Conservation (phyloP, 2,113 vertebrate species). For the Daubentonia madagascariensis region DNA sequence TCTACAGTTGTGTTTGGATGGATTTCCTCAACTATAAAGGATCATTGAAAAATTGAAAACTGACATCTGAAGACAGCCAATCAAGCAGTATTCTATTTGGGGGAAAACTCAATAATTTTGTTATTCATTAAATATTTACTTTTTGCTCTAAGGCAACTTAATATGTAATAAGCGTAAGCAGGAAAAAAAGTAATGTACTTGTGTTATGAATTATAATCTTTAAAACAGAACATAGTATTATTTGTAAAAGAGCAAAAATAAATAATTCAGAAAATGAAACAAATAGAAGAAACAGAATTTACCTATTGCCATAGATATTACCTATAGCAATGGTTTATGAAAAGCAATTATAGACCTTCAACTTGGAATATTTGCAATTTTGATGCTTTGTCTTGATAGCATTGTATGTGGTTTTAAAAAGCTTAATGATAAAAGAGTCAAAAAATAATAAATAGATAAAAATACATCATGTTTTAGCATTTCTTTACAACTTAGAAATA, state of each 20-base stretch:
- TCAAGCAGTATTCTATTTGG: background rate
- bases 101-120: constrained; percentile 12
- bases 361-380: background rate
- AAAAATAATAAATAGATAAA: background rate
- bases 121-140: constrained; percentile 63
- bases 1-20: background rate
- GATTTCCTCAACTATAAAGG: background rate
- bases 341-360: background rate
- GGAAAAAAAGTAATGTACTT: constrained; percentile 38
- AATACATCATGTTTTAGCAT: background rate
- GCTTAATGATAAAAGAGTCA: background rate
- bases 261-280: constrained; percentile 55
- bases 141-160: constrained; percentile 55
- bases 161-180: constrained; percentile 38
- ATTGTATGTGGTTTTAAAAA: background rate
- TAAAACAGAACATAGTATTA: constrained; percentile 23
- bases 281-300: constrained; percentile 40
- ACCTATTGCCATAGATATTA: background rate
- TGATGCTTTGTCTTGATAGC: background rate
- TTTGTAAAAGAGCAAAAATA: constrained; percentile 59
- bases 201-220: constrained; percentile 36
- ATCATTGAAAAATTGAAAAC: constrained; percentile 29
- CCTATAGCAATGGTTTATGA: background rate
- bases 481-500: background rate
- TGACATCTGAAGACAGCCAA: background rate